A percentile compares a stretch with the other conserved stretches of the same genome.
These are phyloP conservation scores for Listrodromus nycthemerus DNA, from an alignment of 2,888 invertebrate genomes.

Conservation along the genomic window DNA sequence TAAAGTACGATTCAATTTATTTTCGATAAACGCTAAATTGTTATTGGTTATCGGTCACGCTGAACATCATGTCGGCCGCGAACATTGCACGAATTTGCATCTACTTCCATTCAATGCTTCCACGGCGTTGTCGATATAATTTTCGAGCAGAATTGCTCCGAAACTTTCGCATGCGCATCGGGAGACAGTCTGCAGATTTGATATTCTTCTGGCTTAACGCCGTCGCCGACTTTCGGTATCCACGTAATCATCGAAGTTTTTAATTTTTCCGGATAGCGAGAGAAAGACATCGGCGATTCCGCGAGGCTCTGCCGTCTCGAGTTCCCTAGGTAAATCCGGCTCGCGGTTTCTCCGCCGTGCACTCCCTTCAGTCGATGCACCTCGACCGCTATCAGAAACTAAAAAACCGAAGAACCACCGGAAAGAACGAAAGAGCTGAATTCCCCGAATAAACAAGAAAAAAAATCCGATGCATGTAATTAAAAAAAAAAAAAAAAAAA, in stretches of 20 bases:
- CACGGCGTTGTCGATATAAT: background rate
- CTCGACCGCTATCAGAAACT: constrained; percentile 24
- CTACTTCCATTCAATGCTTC: background rate
- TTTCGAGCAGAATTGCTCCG: background rate
- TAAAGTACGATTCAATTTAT: background rate
- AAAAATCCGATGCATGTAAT: constrained; percentile 2
- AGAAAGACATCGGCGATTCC: background rate
- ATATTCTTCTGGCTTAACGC: background rate
- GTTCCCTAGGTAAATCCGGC: constrained; percentile 27
- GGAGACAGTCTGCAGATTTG: background rate
- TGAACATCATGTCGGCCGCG: background rate
- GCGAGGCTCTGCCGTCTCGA: constrained; percentile 43
- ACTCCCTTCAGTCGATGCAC: background rate
- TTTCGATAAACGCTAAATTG: background rate
- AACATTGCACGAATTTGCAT: constrained; percentile 22
- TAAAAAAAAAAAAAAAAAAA: constrained; percentile 16
- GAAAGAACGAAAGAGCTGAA: constrained; percentile 22
- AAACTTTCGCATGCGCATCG: background rate
- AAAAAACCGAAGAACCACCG: background rate
- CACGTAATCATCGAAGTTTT: background rate
- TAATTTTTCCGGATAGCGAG: background rate
- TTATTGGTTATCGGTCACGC: background rate
- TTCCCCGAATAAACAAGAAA: constrained; percentile 54
- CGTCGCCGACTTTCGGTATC: background rate
- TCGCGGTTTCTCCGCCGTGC: background rate